Conservation (phyloP, 2,888 invertebrate genomes). For the Drosophila mettleri region DNA sequence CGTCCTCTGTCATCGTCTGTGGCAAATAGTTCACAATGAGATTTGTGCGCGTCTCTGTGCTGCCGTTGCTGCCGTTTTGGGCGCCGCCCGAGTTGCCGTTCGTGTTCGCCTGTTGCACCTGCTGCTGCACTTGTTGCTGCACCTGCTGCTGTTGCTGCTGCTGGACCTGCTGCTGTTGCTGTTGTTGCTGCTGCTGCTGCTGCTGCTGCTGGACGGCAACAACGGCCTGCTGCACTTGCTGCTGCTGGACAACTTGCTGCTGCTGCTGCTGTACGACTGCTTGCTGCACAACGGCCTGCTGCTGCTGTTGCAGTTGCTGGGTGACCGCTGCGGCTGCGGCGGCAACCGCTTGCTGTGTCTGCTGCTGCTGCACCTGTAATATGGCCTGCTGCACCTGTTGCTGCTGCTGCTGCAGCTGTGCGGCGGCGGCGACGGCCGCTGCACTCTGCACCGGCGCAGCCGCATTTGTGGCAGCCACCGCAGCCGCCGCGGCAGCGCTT, state of each 20-base stretch:
- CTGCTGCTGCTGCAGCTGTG: slow-evolving; percentile 79
- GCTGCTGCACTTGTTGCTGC: slow-evolving; percentile 72
- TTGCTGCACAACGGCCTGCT: slow-evolving; percentile 77
- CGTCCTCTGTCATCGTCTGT: slow-evolving; percentile 99
- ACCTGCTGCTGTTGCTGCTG: slow-evolving; percentile 67
- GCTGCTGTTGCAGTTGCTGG: slow-evolving; percentile 83
- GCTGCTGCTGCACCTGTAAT: slow-evolving; percentile 84
- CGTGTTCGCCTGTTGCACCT: slow-evolving; percentile 69
- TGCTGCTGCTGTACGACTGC: slow-evolving; percentile 69
- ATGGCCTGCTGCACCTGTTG: slow-evolving; percentile 84
- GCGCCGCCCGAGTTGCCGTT: slow-evolving; percentile 71
- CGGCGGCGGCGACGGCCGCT: slow-evolving; percentile 81
- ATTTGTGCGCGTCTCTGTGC: slow-evolving; percentile 98
- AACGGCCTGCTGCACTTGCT: slow-evolving; percentile 82
- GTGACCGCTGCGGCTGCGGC: slow-evolving; percentile 80
- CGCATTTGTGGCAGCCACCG: slow-evolving; percentile 80
- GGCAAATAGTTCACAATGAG: slow-evolving; percentile 99
- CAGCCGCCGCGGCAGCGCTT: slow-evolving; percentile 78
- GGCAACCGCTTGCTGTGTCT: slow-evolving; percentile 82
- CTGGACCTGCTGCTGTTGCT: slow-evolving; percentile 76
- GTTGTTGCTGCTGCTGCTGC: slow-evolving; percentile 75
- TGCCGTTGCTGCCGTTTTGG: slow-evolving; percentile 86
- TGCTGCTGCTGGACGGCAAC: slow-evolving; percentile 63
- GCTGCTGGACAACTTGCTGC: slow-evolving; percentile 54
- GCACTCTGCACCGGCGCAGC: slow-evolving; percentile 75